phyloP scores from a whole-genome alignment of 2,888 invertebrate species.

The Hetaerina titia region DNA sequence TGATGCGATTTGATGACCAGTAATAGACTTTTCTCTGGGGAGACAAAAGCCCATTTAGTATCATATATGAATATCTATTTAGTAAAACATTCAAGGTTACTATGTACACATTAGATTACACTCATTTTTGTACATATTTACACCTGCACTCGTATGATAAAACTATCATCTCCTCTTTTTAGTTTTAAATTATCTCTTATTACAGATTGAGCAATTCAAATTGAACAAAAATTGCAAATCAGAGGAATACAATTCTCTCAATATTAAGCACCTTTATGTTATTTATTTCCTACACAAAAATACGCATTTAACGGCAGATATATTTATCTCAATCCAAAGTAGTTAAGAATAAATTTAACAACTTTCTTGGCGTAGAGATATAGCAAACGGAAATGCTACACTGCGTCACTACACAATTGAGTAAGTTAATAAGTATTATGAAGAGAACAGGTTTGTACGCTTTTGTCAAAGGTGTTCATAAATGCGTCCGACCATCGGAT shows the following conservation, averaged over 20 bases:
- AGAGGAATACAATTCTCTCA: not conserved
- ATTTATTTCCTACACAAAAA: not conserved
- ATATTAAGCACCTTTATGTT: not conserved
- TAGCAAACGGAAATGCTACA: not conserved
- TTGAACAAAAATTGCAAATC: not conserved
- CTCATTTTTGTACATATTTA: conserved; percentile 15
- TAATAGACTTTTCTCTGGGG: not conserved
- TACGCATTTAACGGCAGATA: not conserved
- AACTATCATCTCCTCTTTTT: not conserved
- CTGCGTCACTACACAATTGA: not conserved
- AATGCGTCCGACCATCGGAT: not conserved
- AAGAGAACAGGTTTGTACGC: not conserved
- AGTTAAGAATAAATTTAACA: not conserved
- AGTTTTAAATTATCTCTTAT: not conserved
- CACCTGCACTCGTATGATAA: not conserved
- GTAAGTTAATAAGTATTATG: not conserved
- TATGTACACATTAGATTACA: not conserved
- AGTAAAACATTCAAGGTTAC: not conserved
- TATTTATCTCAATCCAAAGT: not conserved
- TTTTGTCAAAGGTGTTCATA: not conserved
- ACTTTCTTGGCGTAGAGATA: not conserved
- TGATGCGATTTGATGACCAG: not conserved
- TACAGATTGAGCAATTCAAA: conserved; percentile 27
- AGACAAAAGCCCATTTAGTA: not conserved
- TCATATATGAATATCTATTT: not conserved